Conservation (phyloP, 2,113 vertebrate species). For the Collichthys lucidus region DNA sequence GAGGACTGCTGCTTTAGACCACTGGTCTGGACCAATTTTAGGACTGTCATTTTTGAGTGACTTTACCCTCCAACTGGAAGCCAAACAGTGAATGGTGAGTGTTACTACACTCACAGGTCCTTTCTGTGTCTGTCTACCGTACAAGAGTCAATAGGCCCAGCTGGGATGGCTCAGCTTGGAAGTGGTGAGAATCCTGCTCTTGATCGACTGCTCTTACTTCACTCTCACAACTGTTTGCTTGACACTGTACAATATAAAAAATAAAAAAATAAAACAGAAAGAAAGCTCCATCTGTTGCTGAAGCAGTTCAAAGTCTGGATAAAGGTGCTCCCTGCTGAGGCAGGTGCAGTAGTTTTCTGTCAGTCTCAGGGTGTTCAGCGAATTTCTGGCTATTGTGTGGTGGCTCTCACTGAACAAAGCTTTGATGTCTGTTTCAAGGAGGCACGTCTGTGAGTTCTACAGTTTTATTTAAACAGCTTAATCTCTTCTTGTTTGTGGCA, state of each 20-base stretch:
- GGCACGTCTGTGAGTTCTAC: background rate
- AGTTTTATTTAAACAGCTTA: constrained; percentile 20
- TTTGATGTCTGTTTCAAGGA: constrained; percentile 27
- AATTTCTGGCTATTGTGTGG: constrained; percentile 17
- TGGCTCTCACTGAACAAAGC: constrained; percentile 17
- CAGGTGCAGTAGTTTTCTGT: background rate
- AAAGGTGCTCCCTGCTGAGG: background rate
- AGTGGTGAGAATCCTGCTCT: background rate
- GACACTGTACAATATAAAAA: constrained; percentile 4
- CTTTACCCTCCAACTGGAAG: background rate
- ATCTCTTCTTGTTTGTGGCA: constrained; percentile 13
- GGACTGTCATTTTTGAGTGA: background rate
- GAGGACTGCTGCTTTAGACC: no score
- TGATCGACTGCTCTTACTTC: constrained; percentile 25
- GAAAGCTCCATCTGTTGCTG: constrained; percentile 14
- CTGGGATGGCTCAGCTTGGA: constrained; percentile 12
- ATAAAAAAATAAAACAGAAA: background rate
- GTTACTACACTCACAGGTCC: background rate
- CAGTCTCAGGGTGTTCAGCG: constrained; percentile 1
- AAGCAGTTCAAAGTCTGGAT: constrained; percentile 11
- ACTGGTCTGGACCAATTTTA: no score
- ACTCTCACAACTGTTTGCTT: constrained; percentile 10
- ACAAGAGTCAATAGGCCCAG: background rate
- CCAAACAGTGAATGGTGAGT: background rate
- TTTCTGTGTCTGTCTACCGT: background rate